phyloP scores from a whole-genome alignment of 1,140 invertebrate genomes.

The Papilio polyxenes region DNA sequence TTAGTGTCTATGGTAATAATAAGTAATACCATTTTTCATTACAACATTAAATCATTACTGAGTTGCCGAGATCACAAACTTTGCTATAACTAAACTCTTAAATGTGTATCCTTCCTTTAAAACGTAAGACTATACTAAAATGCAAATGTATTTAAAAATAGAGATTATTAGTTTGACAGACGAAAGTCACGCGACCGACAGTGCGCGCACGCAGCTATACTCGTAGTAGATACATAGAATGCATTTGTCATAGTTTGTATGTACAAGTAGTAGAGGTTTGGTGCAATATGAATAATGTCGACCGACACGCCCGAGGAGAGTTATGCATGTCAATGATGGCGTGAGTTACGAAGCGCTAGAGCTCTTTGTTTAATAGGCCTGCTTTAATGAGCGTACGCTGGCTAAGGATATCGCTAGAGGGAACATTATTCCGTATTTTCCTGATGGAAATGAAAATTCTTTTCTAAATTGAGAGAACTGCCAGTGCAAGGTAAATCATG shows the following conservation, averaged over 20 bases:
- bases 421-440: slow-evolving; percentile 25
- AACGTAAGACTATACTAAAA: not conserved
- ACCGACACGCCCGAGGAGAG: slow-evolving; percentile 60
- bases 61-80: no score
- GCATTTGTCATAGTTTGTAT: slow-evolving; percentile 65
- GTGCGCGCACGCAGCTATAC: slow-evolving; percentile 5
- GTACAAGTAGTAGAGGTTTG: slow-evolving; percentile 52
- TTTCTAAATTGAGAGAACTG: not conserved
- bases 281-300: slow-evolving; percentile 70
- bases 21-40: not conserved
- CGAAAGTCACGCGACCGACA: slow-evolving; percentile 4
- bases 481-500: slow-evolving; percentile 12
- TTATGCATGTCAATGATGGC: slow-evolving; percentile 70
- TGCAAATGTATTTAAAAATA: slow-evolving; percentile 24
- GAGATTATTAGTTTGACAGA: not conserved
- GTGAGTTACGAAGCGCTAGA: slow-evolving; percentile 52
- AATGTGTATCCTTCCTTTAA: not conserved
- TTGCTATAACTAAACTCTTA: no score
- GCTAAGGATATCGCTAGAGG: slow-evolving; percentile 32
- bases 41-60: no score
- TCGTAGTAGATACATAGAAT: slow-evolving; percentile 40
- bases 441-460: slow-evolving; percentile 28
- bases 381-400: slow-evolving; percentile 33
- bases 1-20: not conserved
- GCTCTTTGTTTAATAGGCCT: slow-evolving; percentile 39